Base-by-base conservation (phyloP, 2,888 invertebrate genomes). In the Lasius platythorax region DNA sequence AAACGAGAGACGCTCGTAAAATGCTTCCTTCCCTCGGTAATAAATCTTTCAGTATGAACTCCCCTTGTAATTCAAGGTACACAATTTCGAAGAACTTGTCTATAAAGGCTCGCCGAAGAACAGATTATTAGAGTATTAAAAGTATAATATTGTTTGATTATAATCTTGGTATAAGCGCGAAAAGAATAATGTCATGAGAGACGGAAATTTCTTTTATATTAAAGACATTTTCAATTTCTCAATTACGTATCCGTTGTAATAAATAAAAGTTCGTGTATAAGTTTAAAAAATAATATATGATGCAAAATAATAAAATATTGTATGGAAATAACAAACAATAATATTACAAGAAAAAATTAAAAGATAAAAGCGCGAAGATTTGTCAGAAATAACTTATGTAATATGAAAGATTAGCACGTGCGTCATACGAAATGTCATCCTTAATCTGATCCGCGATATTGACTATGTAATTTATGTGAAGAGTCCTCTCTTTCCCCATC, bases 1-100 rank as follows among this genome's bases (percentile, higher is more conserved):
- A 84, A 84, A 84, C 61, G 37, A 23, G 81, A 66, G 72, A 58
- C 30, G 73, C 33, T 79, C 73, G 73, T 81, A 81, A 82, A 81
- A 81, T 50, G 28, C 67, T 81, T 66, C 15, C 33, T 66, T 79
- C 64, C 72, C 28, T 33, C 15, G 37, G 56, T 40, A 66, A 72
- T 84, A 79, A 81, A 83, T 83, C 64, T 46, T 15, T 64, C 56
- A 56, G 30, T 56, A 79, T 63, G 53, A 79, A 83, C 78, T 76
- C 28, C 18, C 33, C 46, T 46, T 18, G 46, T 61, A 37, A 73
- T 23, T 63, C 46, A 12, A 81, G 46, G 30, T 30, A 33, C 18
- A 46, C 58, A 18, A 58, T 81, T 81, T 50, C 61, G 37, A 61
- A 28, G n/a, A 53, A 37, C 37, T 61, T 73, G 79, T 50, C 46